Evolutionary conservation across 2,113 vertebrate species (phyloP).

Genomic region (Narcine bancroftii): DNA sequence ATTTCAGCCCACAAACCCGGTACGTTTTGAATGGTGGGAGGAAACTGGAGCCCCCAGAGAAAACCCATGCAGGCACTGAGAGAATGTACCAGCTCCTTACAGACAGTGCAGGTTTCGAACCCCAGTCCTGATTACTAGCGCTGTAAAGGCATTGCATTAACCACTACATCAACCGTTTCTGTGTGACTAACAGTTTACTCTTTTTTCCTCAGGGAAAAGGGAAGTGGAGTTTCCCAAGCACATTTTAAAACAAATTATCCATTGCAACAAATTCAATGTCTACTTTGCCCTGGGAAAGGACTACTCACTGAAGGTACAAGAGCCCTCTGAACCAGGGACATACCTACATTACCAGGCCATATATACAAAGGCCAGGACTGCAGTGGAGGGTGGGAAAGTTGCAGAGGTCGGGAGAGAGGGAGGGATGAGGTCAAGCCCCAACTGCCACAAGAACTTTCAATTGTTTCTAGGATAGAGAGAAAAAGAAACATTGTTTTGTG

Average conservation of each 20-base stretch:
- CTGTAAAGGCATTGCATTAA: too few species aligned
- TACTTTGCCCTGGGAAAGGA: conserved; percentile 39
- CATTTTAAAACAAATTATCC: background rate
- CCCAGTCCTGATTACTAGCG: too few species aligned
- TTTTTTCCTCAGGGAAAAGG: conserved; percentile 31
- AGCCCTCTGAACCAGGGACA: background rate
- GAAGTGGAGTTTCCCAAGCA: conserved; percentile 37
- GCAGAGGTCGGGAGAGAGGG: background rate
- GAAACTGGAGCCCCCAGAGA: too few species aligned
- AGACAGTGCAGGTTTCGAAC: too few species aligned
- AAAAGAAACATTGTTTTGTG: too few species aligned
- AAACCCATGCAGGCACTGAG: too few species aligned
- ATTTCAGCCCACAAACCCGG: too few species aligned
- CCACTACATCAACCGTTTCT: background rate
- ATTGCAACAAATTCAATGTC: conserved; percentile 34
- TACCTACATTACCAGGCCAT: background rate
- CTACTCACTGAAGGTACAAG: conserved; percentile 29
- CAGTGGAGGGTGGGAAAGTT: background rate
- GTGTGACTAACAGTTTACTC: background rate
- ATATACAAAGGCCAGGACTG: background rate
- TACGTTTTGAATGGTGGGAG: too few species aligned
- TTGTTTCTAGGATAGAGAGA: too few species aligned
- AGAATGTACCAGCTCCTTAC: too few species aligned
- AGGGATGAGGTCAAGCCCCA: too few species aligned
- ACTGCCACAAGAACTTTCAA: too few species aligned